These are phyloP conservation scores for Chaetoderma sp. DNA, from an alignment of 2,888 invertebrate species.

Conservation along the genomic window DNA sequence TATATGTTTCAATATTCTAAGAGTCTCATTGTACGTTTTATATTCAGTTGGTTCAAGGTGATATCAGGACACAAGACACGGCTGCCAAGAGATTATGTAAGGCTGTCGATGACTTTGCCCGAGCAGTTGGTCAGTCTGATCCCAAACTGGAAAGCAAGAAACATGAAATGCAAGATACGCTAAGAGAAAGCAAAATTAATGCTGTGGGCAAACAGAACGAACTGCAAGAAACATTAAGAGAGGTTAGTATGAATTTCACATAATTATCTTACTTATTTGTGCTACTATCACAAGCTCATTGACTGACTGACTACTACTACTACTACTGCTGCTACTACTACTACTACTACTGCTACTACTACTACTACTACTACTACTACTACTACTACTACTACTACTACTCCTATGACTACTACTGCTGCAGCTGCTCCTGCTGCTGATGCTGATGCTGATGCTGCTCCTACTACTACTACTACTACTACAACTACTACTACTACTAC, in stretches of 20 bases:
- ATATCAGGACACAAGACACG: constrained; percentile 60
- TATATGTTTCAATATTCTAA: too few relatives aligned
- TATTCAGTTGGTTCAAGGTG: constrained; percentile 60
- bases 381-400: too few relatives aligned
- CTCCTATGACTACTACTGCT: too few relatives aligned
- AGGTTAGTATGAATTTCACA: constrained; percentile 45
- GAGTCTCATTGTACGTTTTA: too few relatives aligned
- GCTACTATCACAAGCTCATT: neutral
- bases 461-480: too few relatives aligned
- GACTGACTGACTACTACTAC: neutral
- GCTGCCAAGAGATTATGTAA: constrained; percentile 58
- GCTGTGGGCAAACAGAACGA: constrained; percentile 64
- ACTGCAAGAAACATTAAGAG: constrained; percentile 64
- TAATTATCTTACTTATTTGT: neutral
- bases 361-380: too few relatives aligned
- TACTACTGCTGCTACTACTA: too few relatives aligned
- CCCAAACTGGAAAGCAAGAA: constrained; percentile 53
- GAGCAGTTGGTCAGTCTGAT: constrained; percentile 37
- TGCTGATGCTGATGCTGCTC: too few relatives aligned
- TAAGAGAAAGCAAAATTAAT: constrained; percentile 54
- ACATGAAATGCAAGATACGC: constrained; percentile 62
- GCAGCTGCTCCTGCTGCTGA: too few relatives aligned
- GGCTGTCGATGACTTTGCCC: constrained; percentile 58
- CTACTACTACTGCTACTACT: too few relatives aligned
- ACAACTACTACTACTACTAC: too few relatives aligned